Evolutionary conservation across 2,797 vertebrate genomes (phyloP), one percentile per base, ranked within the genome.

Genomic region (Apodemus agrarius): DNA sequence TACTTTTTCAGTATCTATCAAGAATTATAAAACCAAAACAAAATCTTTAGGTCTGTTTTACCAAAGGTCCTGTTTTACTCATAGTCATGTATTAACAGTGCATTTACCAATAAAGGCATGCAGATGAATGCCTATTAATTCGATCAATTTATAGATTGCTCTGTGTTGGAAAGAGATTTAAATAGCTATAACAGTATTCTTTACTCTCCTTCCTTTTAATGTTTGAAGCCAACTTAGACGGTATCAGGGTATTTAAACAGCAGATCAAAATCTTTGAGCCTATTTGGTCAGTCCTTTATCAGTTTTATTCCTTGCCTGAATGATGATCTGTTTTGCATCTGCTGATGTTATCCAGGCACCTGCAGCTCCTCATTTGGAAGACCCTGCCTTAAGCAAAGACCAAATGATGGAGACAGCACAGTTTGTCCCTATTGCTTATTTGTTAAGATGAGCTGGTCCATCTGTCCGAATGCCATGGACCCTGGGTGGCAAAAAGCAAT

Each of bases 401-500:
- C 6, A 59, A 52, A 29, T 17, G 29, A 57, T 49, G 76, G 75
- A 93, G 82, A 54, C 79, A 87, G 76, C 75, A 40, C 96, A 93
- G 79, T 94, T 72, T 95, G 91, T 95, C 67, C 83, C 74, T 21
- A 1, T 34, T 90, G 95, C 93, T 93, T 52, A 83, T 97, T 96
- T 95, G 93, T 94, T 93, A 95, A 83, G 87, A 98, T 94, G 94
- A 96, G 82, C 87, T 72, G 0, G 46, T 95, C 97, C 96, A 97
- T 97, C 96, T 97, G 97, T 97, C 97, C 46, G 0, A 1, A 0
- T 83, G 93, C 93, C 78, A 95, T 74, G 89, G 84, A 97, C 86
- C 84, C 97, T 90, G 67, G 81, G 94, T 97, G 91, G 93, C 52
- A 29, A 95, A 97, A 91, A 89, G 89, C 93, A 96, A 96, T 96